Base-by-base conservation (phyloP, 1,140 invertebrate species). In the Hylaeus volcanicus region DNA sequence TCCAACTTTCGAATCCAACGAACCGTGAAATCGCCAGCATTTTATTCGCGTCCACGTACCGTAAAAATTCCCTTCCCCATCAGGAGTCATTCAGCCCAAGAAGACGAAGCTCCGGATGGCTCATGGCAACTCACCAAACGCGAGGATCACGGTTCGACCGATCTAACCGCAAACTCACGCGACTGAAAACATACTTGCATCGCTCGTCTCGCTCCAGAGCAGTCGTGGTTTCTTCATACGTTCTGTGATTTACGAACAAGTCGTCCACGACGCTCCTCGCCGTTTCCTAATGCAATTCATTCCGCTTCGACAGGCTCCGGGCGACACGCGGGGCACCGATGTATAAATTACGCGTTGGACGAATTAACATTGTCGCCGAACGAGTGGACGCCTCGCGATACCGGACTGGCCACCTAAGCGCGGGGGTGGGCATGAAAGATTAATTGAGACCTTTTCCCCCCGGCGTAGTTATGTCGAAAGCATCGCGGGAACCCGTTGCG, bases 301-400 rank as follows among this genome's bases (percentile, higher is more conserved):
- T 70, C 53, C 64, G 74, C 70, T 82, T 65, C 60, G 14, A n/a
- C 45, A 37, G 60, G 69, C 77, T 39, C n/a, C 26, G 26, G 53
- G 41, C 60, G 77, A 79, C 77, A 65, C 71, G 79, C 79, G 56
- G 64, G 60, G 58, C 45, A 70, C 71, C 83, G 70, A 74, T 56
- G 75, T 83, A 86, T 86, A 86, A 86, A 86, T 86, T 86, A 86
- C 78, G 45, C 64, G 61, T 43, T 75, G 45, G 72, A 76, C 85
- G 81, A 87, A 87, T 86, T 87, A 87, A 86, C 84, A 87, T 87
- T 82, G 85, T 86, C 78, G 84, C 63, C 73, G 51, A 9, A 71
- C 78, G 71, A 76, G 72, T 41, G 63, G 53, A 69, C 75, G 84
- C 60, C 58, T 45, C 60, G 70, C 15, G 55, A 65, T 26, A 74